phyloP scores from a whole-genome alignment of 2,113 vertebrate species.

The Pedetes capensis region DNA sequence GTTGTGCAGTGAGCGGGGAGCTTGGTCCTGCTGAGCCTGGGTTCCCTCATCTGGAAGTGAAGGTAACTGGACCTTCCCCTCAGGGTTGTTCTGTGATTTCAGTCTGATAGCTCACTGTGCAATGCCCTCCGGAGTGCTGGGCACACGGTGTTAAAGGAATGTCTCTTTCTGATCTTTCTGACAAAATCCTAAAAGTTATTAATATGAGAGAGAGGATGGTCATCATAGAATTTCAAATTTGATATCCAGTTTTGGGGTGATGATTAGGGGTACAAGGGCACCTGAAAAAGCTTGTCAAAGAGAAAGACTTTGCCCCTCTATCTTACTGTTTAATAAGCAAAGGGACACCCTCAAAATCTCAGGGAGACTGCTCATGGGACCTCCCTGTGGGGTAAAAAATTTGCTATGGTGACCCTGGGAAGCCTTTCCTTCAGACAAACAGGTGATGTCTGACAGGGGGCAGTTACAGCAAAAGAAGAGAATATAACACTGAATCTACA shows the following conservation, averaged over 20 bases:
- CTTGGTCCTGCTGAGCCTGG: not conserved
- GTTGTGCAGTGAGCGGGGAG: not conserved
- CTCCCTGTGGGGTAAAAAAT: not conserved
- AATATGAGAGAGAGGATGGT: not conserved
- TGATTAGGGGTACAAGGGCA: not conserved
- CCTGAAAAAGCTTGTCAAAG: not conserved
- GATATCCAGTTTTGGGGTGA: not conserved
- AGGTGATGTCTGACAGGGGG: not conserved
- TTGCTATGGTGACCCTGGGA: not conserved
- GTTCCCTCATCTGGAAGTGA: not conserved
- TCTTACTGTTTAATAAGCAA: not conserved
- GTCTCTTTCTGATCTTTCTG: not conserved
- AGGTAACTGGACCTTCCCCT: not conserved
- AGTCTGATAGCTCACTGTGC: not conserved
- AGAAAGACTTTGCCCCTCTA: not conserved
- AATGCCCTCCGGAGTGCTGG: not conserved
- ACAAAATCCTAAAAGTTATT: not conserved
- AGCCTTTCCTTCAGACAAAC: not conserved
- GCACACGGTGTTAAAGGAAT: not conserved
- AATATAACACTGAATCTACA: not conserved
- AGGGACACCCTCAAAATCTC: not conserved
- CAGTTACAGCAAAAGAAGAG: not conserved
- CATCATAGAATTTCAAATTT: not conserved
- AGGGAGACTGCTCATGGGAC: not conserved
- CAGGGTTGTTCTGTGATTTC: not conserved